phyloP scores from a whole-genome alignment of 1,140 invertebrate species.

The Apis mellifera region Amel_HAv3.1 CM009937.2:1339001-1339500 shows the following conservation, averaged over 20 bases:
- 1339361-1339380: neutral
- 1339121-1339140: slow-evolving; percentile 6
- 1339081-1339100: neutral
- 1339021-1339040: neutral
- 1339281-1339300: slow-evolving; percentile 29
- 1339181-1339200: neutral
- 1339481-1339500: neutral
- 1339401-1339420: neutral
- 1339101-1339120: neutral
- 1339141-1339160: neutral
- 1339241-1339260: slow-evolving; percentile 62
- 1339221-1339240: slow-evolving; percentile 56
- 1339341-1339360: slow-evolving; percentile 19
- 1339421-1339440: neutral
- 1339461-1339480: neutral
- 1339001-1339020: neutral
- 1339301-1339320: slow-evolving; percentile 37
- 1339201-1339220: neutral
- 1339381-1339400: too few species aligned
- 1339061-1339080: slow-evolving; percentile 14
- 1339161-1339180: neutral
- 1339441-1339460: neutral
- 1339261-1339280: slow-evolving; percentile 51
- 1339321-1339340: slow-evolving; percentile 45
- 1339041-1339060: too few species aligned